These are phyloP conservation scores for Amphiura filiformis DNA, from an alignment of 35 echinoderm and acorn worm species.

Conservation along the genomic window DNA sequence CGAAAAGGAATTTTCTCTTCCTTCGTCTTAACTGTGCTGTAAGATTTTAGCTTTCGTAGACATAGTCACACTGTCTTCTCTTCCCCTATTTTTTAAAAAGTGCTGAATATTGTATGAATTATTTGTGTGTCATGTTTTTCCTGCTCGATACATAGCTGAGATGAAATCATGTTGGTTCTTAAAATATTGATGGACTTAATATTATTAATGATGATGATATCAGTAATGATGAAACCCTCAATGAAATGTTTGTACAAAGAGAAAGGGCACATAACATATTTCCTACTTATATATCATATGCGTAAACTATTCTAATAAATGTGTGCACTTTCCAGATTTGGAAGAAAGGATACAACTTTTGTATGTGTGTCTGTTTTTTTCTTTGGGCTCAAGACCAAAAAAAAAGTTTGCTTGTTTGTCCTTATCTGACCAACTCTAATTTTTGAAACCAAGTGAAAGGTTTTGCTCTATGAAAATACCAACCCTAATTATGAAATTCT, in stretches of 20 bases:
- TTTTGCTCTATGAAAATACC: too few species aligned
- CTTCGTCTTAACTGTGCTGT: constrained; percentile 46
- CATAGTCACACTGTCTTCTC: constrained; percentile 24
- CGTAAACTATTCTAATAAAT: constrained; percentile 64
- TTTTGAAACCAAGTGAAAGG: too few species aligned
- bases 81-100: constrained; percentile 61
- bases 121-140: constrained; percentile 54
- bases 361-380: too few species aligned
- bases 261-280: constrained; percentile 54
- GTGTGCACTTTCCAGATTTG: constrained; percentile 80
- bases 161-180: constrained; percentile 17
- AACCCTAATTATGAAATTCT: too few species aligned
- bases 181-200: constrained; percentile 52
- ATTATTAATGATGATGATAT: constrained; percentile 46
- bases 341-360: constrained; percentile 18
- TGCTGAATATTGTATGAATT: constrained; percentile 43
- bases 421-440: too few species aligned
- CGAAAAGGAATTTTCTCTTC: constrained; percentile 20
- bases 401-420: too few species aligned
- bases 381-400: too few species aligned
- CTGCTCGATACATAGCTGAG: constrained; percentile 17
- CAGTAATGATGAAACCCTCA: constrained; percentile 16
- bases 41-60: constrained; percentile 44
- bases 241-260: constrained; percentile 76
- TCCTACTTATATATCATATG: constrained; percentile 80